Percentiles rank a stretch among this genome's conserved stretches.
These are phyloP conservation scores for Gopherus evgoodei DNA, from an alignment of 2,113 vertebrate species.

Conservation along the genomic window DNA sequence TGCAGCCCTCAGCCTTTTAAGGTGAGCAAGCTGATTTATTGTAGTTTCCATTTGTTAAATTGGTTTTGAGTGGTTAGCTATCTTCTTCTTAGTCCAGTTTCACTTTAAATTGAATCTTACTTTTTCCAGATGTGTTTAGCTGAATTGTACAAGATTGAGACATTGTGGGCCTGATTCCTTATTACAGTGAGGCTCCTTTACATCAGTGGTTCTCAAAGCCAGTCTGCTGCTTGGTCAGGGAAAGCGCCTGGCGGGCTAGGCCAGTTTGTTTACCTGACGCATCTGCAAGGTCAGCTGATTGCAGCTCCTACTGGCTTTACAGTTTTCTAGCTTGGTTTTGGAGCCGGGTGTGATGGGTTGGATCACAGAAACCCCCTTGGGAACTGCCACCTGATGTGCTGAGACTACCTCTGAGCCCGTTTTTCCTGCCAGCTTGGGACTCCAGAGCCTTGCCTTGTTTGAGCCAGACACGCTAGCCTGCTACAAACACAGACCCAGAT, in stretches of 20 bases:
- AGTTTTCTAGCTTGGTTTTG: neutral
- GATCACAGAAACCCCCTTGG: too few species aligned
- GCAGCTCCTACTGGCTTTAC: neutral
- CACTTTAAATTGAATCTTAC: conserved; percentile 48
- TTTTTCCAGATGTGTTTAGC: conserved; percentile 3
- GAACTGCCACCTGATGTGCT: too few species aligned
- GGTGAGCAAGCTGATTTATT: conserved; percentile 63
- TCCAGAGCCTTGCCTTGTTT: too few species aligned
- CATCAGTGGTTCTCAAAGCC: neutral
- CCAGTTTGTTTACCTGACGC: neutral
- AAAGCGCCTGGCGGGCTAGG: too few species aligned
- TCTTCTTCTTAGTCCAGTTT: conserved; percentile 45
- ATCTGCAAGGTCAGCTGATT: too few species aligned
- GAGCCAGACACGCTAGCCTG: too few species aligned
- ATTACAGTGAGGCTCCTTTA: neutral
- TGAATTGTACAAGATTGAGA: conserved; percentile 21
- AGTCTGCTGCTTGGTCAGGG: too few species aligned
- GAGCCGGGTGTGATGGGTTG: neutral
- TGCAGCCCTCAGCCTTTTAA: conserved; percentile 29
- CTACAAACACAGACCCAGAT: too few species aligned
- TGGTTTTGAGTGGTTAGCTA: conserved; percentile 13
- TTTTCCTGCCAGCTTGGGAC: too few species aligned
- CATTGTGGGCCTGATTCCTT: neutral
- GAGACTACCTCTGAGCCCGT: too few species aligned
- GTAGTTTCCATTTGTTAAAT: conserved; percentile 69